Conservation (phyloP, 92 coral and sea anemone species). For the Siderastrea siderea region DNA sequence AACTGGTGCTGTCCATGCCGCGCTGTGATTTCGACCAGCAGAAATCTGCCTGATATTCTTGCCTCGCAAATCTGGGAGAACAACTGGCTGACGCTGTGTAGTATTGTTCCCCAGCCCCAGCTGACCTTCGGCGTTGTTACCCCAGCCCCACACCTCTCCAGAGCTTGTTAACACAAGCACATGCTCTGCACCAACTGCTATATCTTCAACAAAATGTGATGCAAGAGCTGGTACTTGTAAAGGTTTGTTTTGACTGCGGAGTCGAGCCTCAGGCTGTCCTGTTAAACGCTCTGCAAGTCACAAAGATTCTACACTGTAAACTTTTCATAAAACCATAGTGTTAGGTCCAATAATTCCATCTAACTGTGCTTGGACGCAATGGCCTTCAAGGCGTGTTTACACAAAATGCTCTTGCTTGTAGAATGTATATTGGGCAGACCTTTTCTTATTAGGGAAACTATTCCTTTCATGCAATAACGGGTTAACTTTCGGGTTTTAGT, state of each 20-base stretch:
- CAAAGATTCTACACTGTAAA: not conserved
- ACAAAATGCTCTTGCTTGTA: no score
- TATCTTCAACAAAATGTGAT: conserved; percentile 82
- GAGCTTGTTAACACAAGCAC: conserved; percentile 86
- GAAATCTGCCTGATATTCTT: conserved; percentile 87
- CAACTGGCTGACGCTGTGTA: conserved; percentile 86
- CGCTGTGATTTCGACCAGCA: conserved; percentile 91
- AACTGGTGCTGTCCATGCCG: conserved; percentile 91
- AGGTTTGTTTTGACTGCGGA: conserved; percentile 86
- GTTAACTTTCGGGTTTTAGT: no score
- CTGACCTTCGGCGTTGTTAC: conserved; percentile 89
- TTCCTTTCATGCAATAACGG: no score
- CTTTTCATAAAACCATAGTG: no score
- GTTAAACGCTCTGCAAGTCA: conserved; percentile 79
- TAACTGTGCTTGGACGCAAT: no score
- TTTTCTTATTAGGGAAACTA: no score
- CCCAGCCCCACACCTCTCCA: conserved; percentile 97
- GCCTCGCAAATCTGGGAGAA: conserved; percentile 77
- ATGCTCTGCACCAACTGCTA: conserved; percentile 88
- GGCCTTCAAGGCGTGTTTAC: no score
- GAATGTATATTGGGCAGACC: no score
- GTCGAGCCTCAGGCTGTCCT: conserved; percentile 94
- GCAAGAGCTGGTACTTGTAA: conserved; percentile 82
- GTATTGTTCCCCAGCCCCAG: conserved; percentile 86
- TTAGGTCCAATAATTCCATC: no score